Conservation (phyloP, 1,140 invertebrate genomes). For the Protaetia brevitarsis region DNA sequence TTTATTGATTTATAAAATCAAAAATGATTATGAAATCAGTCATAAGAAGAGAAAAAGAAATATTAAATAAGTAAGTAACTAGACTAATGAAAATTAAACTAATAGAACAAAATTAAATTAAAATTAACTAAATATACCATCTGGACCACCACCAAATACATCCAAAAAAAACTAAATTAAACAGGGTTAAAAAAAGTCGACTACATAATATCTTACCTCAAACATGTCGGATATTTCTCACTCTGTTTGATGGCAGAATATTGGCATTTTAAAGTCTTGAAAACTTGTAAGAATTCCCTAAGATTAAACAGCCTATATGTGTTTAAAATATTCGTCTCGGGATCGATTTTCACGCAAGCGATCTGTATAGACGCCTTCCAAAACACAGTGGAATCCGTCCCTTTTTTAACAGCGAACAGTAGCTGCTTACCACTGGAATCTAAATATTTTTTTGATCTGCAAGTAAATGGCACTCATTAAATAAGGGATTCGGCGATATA, state of each 20-base stretch:
- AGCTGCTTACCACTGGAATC: constrained; percentile 61
- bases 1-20: too few species aligned
- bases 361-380: constrained; percentile 70
- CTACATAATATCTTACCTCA: too few species aligned
- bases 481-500: background rate
- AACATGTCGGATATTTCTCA: constrained; percentile 29
- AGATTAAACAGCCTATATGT: constrained; percentile 59
- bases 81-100: too few species aligned
- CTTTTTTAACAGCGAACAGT: constrained; percentile 63
- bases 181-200: too few species aligned
- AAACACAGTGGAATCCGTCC: constrained; percentile 60
- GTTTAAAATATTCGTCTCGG: constrained; percentile 53
- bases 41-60: too few species aligned
- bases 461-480: constrained; percentile 34
- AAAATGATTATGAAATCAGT: too few species aligned
- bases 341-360: constrained; percentile 62
- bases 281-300: constrained; percentile 58
- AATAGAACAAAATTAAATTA: too few species aligned
- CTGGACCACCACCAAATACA: too few species aligned
- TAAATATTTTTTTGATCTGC: constrained; percentile 57
- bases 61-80: too few species aligned
- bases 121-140: too few species aligned
- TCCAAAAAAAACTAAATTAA: too few species aligned
- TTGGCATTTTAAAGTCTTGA: constrained; percentile 52
- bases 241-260: constrained; percentile 43